Evolutionary conservation across 2,113 vertebrate species (phyloP).

Genomic region (Thalassoma bifasciatum): DNA sequence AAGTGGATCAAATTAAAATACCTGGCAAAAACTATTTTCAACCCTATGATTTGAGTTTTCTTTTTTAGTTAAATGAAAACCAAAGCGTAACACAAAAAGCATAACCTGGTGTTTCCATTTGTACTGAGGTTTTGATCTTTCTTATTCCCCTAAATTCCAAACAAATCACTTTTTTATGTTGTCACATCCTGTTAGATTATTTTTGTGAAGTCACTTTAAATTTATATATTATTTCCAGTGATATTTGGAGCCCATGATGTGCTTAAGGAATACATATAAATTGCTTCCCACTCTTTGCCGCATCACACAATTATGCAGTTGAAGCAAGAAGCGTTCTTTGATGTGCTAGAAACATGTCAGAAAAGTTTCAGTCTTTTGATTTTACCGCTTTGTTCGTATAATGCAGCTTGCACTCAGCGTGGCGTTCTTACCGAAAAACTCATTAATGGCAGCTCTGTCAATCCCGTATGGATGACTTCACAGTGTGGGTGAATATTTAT

Average conservation of each 20-base stretch:
- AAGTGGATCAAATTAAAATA: slow-evolving; percentile 47
- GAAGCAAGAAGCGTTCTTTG: not conserved
- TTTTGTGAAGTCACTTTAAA: too few species aligned
- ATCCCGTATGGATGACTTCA: slow-evolving; percentile 32
- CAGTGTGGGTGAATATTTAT: slow-evolving; percentile 34
- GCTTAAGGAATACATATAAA: not conserved
- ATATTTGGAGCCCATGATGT: not conserved
- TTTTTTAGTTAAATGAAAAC: too few species aligned
- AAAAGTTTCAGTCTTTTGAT: not conserved
- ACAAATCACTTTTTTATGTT: too few species aligned
- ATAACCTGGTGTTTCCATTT: too few species aligned
- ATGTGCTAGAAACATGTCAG: slow-evolving; percentile 12
- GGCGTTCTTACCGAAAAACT: slow-evolving; percentile 23
- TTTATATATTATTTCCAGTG: too few species aligned
- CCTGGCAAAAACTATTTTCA: slow-evolving; percentile 54
- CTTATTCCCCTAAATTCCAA: too few species aligned
- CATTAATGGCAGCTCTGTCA: slow-evolving; percentile 24
- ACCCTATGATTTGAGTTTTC: too few species aligned
- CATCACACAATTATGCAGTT: slow-evolving; percentile 2
- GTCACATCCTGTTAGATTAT: too few species aligned
- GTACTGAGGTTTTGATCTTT: too few species aligned
- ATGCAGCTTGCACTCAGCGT: not conserved
- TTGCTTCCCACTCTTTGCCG: not conserved
- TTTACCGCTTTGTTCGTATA: slow-evolving; percentile 14
- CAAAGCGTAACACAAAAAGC: too few species aligned